These are phyloP conservation scores for Phylloscopus collybita DNA, from an alignment of 2,797 vertebrate genomes.

Conservation along the genomic window DNA sequence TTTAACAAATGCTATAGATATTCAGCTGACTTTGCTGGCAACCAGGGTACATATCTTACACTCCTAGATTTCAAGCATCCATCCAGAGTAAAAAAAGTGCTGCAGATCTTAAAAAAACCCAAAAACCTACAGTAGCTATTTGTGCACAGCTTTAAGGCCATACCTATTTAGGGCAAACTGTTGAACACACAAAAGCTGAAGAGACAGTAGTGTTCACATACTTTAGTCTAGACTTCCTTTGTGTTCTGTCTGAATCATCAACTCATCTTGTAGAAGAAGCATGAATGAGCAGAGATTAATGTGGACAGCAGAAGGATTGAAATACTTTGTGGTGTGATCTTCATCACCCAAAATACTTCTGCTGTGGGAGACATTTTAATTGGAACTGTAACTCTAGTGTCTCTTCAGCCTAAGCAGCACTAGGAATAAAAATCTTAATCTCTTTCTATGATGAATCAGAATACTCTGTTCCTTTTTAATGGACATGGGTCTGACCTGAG, in stretches of 20 bases:
- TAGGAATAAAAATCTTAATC: background rate
- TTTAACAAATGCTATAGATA: background rate
- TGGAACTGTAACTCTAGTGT: background rate
- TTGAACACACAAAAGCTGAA: background rate
- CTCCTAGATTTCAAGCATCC: background rate
- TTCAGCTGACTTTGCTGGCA: background rate
- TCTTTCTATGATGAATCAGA: background rate
- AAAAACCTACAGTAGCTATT: background rate
- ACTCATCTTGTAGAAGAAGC: background rate
- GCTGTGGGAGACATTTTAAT: background rate
- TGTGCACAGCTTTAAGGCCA: background rate
- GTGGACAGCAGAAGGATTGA: background rate
- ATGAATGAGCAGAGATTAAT: background rate
- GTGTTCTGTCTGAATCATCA: background rate
- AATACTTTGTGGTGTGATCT: background rate
- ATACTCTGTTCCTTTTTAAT: background rate
- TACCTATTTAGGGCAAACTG: background rate
- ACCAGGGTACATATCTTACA: background rate
- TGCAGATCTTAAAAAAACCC: background rate
- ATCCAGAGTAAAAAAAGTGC: background rate
- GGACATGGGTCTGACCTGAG: background rate
- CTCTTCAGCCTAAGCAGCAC: background rate
- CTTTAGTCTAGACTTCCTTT: constrained; percentile 6
- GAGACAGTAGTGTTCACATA: background rate
- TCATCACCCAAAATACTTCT: background rate